Base-by-base conservation (phyloP, 2,113 vertebrate genomes). In the Callopanchax toddi region DNA sequence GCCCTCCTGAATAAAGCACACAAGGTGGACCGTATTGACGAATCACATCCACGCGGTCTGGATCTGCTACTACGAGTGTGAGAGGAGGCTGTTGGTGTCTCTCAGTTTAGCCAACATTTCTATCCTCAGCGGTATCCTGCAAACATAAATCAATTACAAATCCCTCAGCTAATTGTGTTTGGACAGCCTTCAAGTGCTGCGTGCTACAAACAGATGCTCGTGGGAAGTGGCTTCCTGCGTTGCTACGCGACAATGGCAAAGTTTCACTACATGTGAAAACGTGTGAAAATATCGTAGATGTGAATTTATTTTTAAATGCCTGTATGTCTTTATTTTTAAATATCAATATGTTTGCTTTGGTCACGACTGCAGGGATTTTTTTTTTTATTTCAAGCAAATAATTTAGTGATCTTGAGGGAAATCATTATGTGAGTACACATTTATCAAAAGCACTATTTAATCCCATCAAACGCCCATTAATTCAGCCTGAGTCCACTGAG, bases 401-500 rank as follows among this genome's bases (percentile, higher is more conserved):
- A 15, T 15, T 39, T 39, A 39, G 15, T 39, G 15, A 13, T 12
- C 37, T n/a, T n/a, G n/a, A n/a, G n/a, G n/a, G n/a, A n/a, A n/a
- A n/a, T n/a, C n/a, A n/a, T n/a, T n/a, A n/a, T n/a, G n/a, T n/a
- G n/a, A n/a, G n/a, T n/a, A n/a, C n/a, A n/a, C n/a, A n/a, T n/a
- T n/a, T n/a, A n/a, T n/a, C n/a, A n/a, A n/a, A n/a, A n/a, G n/a
- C n/a, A n/a, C n/a, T n/a, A n/a, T n/a, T n/a, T n/a, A n/a, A n/a
- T n/a, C n/a, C n/a, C 29, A 32, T 32, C 36, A n/a, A 53, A 66
- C 67, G n/a, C n/a, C n/a, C n/a, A 78, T 82, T 78, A 73, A 62
- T 75, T 67, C 59, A 62, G 74, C 80, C 76, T 76, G 20, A 9
- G 43, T 13, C 46, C 61, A 80, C 56, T 22, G 20, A 63, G 76